Conservation (phyloP, 2,888 invertebrate genomes). For the Aporophyla lueneburgensis region DNA sequence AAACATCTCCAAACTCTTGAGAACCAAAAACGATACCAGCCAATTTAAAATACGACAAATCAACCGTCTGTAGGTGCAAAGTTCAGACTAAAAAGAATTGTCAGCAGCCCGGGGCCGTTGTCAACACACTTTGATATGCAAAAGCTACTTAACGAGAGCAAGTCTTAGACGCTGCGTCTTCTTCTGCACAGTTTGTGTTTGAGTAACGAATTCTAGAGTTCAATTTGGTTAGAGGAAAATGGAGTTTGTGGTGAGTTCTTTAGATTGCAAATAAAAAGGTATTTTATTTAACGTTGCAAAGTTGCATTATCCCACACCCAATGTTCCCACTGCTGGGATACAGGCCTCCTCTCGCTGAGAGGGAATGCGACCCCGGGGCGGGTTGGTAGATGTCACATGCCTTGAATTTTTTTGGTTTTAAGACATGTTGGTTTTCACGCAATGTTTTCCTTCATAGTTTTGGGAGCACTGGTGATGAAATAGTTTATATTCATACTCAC, state of each 20-base stretch:
- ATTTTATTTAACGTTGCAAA: not conserved
- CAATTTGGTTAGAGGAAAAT: constrained; percentile 8
- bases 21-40: constrained; percentile 4
- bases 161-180: constrained; percentile 27
- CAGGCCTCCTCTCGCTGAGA: too few species aligned
- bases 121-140: constrained; percentile 66
- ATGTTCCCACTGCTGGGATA: too few species aligned
- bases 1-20: not conserved
- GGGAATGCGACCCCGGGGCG: too few species aligned
- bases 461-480: too few species aligned
- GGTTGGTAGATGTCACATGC: too few species aligned
- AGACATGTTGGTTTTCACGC: too few species aligned
- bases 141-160: constrained; percentile 61
- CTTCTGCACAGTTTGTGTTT: constrained; percentile 39
- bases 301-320: too few species aligned
- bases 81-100: constrained; percentile 51
- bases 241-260: too few species aligned
- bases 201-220: constrained; percentile 40
- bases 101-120: constrained; percentile 34
- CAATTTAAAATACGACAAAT: constrained; percentile 38
- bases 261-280: not conserved
- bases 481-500: too few species aligned
- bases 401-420: too few species aligned
- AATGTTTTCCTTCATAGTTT: too few species aligned
- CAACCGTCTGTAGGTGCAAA: constrained; percentile 16